Evolutionary conservation across 1,140 invertebrate genomes (phyloP).

Genomic region (Calephelis virginiensis): DNA sequence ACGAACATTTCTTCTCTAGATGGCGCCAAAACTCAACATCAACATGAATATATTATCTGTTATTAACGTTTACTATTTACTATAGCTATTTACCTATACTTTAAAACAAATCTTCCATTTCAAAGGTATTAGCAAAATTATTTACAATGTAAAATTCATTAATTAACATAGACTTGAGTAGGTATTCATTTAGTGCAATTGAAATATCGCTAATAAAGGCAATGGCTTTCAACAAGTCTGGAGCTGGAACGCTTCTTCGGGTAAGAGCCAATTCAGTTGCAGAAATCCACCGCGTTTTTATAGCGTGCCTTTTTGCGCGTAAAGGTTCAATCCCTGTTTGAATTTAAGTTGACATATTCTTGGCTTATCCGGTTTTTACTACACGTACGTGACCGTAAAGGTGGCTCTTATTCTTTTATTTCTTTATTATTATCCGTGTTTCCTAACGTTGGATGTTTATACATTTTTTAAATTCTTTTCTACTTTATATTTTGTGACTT

Average conservation of each 20-base stretch:
- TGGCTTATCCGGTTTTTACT: background rate
- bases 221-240: slow-evolving; percentile 16
- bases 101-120: background rate
- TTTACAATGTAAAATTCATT: slow-evolving; percentile 1
- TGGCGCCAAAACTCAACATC: no score
- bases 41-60: no score
- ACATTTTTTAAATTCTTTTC: no score
- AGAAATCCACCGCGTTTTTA: slow-evolving; percentile 15
- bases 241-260: slow-evolving; percentile 6
- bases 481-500: no score
- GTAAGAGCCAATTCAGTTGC: slow-evolving; percentile 10
- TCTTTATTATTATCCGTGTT: background rate
- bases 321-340: slow-evolving; percentile 5
- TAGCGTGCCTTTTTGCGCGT: slow-evolving; percentile 10
- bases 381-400: background rate
- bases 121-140: background rate
- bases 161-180: slow-evolving; percentile 14
- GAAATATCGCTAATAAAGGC: slow-evolving; percentile 14
- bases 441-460: no score
- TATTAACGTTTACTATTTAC: background rate
- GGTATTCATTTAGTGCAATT: slow-evolving; percentile 16
- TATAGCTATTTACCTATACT: background rate
- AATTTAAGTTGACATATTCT: slow-evolving; percentile 19
- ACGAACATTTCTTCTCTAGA: no score
- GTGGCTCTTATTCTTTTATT: background rate